Base-by-base conservation (phyloP, 1,140 invertebrate species). In the Nasonia vitripennis region DNA sequence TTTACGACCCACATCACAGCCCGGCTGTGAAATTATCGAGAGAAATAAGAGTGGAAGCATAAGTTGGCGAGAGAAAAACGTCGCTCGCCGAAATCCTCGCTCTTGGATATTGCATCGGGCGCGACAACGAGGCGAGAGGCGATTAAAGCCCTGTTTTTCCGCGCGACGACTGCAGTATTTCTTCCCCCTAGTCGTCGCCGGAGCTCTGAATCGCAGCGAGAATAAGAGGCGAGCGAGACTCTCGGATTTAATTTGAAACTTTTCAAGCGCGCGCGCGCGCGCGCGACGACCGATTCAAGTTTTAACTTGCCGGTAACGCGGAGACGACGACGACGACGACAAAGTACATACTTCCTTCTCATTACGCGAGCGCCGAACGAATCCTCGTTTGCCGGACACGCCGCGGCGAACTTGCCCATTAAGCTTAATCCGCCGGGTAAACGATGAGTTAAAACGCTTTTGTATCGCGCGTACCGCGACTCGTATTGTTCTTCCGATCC, bases 161-260 rank as follows among this genome's bases (percentile, higher is more conserved):
- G 6, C 41, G 75, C 20, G 41, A 51, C 75, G 41, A 5, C 41
- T 12, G 17, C 2, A 62, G 17, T 20, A 55, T 55, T 55, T 55
- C 51, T 55, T 55, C 75, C 17, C 20, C 41, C n/a, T 6, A 23
- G 6, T 17, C 75, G 20, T n/a, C 9, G 45, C 9, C 7, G 2
- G 10, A n/a, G 10, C 48, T 51, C 48, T 51, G 75, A 78, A 78
- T 78, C 45, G 45, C 67, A 23, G 31, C 9, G 77, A 55, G 31
- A 62, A 67, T 34, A 78, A 78, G 27, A 2, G 31, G 68, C 27
- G 7, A 37, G 34, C 2, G 67, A 14, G 31, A n/a, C 68, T 27
- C 11, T 67, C 77, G n/a, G 70, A 85, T 85, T 85, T 62, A 62
- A 75, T 85, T 85, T 37, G 34, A 77, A 85, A 81, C 84, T 85